phyloP scores from a whole-genome alignment of 2,113 vertebrate species.

The Calcarius ornatus region DNA sequence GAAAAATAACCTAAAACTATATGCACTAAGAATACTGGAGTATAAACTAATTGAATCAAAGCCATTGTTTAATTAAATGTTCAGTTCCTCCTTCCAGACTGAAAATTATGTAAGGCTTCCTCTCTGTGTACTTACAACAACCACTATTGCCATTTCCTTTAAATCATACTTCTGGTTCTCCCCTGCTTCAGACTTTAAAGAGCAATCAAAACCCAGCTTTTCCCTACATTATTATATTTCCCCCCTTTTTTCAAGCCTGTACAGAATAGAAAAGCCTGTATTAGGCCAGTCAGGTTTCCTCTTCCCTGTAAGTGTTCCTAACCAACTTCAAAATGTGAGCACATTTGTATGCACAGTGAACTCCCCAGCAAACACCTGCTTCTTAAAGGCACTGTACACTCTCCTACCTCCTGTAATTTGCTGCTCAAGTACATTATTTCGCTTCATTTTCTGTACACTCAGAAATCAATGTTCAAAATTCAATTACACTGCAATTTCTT shows the following conservation, averaged over 20 bases:
- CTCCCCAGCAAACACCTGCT: background rate
- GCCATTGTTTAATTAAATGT: background rate
- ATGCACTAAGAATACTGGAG: background rate
- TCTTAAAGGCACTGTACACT: background rate
- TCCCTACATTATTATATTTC: background rate
- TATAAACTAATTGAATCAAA: background rate
- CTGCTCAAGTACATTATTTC: background rate
- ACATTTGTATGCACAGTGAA: background rate
- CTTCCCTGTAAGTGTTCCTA: background rate
- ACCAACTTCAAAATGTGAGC: background rate
- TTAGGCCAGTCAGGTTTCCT: background rate
- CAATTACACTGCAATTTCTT: background rate
- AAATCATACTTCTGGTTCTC: background rate
- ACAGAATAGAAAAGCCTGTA: background rate
- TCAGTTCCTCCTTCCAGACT: background rate
- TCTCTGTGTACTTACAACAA: background rate
- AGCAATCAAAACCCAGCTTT: background rate
- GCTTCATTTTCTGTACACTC: background rate
- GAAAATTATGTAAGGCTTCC: background rate
- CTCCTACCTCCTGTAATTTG: background rate
- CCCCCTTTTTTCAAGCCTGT: background rate
- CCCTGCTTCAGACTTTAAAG: background rate
- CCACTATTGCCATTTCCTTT: background rate
- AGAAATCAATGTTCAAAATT: conserved; percentile 1
- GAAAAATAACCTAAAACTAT: background rate